Conservation (phyloP, 2,888 invertebrate species). For the Agrypnus murinus region DNA sequence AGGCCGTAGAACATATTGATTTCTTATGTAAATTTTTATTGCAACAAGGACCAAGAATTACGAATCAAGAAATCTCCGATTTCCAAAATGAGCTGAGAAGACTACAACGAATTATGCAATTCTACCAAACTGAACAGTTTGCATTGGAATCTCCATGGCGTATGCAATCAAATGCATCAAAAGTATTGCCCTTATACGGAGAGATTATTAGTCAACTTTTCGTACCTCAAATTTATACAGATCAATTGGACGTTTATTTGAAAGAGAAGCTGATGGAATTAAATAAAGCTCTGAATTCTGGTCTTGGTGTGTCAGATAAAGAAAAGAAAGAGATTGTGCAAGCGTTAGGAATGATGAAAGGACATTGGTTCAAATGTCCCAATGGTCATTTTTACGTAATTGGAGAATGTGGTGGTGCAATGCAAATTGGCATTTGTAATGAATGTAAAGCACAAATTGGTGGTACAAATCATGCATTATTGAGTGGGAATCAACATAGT, state of each 20-base stretch:
- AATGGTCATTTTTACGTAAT: constrained; percentile 82
- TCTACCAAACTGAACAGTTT: no score
- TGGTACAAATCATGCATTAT: constrained; percentile 72
- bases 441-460: constrained; percentile 77
- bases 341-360: constrained; percentile 75
- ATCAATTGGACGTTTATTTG: constrained; percentile 49
- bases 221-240: constrained; percentile 51
- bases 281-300: constrained; percentile 50
- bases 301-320: constrained; percentile 65
- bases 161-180: no score
- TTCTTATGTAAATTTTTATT: no score
- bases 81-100: no score
- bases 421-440: constrained; percentile 71
- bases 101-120: no score
- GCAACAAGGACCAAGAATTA: no score
- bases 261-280: constrained; percentile 48
- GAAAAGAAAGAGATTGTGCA: constrained; percentile 75
- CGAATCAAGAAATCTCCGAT: no score
- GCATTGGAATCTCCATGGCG: no score
- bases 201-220: constrained; percentile 29
- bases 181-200: no score
- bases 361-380: constrained; percentile 83
- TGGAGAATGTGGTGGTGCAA: constrained; percentile 81
- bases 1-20: no score
- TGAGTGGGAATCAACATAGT: constrained; percentile 71